Conservation (phyloP, 2,797 vertebrate genomes). For the Siniperca obscura region DNA sequence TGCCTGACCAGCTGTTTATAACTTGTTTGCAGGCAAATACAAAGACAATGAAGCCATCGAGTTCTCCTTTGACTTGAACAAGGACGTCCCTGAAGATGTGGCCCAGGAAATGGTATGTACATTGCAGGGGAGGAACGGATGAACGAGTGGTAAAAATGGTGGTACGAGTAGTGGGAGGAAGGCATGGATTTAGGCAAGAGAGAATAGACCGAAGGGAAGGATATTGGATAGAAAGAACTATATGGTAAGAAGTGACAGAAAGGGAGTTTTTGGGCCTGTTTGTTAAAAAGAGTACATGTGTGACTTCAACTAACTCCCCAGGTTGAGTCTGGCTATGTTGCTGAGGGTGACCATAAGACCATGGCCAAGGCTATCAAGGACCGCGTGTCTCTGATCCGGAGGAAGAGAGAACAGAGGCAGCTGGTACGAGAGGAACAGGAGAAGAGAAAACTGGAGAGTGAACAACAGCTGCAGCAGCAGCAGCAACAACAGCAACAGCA, state of each 20-base stretch:
- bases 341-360: conserved; percentile 98
- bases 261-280: not conserved
- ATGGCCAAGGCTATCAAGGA: conserved; percentile 99
- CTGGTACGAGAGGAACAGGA: conserved; percentile 95
- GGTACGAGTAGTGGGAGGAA: not conserved
- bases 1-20: conserved; percentile 11
- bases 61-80: conserved; percentile 97
- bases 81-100: conserved; percentile 97
- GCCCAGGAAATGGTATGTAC: conserved; percentile 96
- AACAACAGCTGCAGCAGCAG: conserved; percentile 24
- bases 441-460: conserved; percentile 83
- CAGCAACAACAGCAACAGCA: conserved; percentile 16
- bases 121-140: not conserved
- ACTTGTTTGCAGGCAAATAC: conserved; percentile 87
- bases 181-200: not conserved
- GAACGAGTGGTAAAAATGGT: not conserved
- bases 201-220: not conserved
- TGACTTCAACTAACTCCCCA: conserved; percentile 58
- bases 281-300: not conserved
- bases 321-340: conserved; percentile 98
- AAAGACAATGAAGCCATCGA: conserved; percentile 99
- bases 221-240: not conserved
- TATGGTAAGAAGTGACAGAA: not conserved
- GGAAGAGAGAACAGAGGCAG: conserved; percentile 95
- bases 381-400: conserved; percentile 94